These are phyloP conservation scores for Argyresthia albistria DNA, from an alignment of 2,888 invertebrate species.

Conservation along the genomic window DNA sequence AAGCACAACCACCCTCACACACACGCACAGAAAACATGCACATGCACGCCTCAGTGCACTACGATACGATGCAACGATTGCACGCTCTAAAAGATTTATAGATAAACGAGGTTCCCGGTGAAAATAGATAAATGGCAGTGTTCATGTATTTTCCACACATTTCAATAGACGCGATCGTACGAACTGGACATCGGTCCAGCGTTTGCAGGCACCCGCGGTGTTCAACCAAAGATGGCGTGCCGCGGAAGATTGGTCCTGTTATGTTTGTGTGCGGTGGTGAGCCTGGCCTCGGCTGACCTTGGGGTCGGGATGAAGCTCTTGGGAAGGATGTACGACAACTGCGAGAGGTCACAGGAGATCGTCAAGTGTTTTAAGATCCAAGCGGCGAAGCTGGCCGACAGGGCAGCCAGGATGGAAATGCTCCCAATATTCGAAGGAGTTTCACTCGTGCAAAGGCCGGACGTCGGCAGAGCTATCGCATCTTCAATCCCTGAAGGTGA, in stretches of 20 bases:
- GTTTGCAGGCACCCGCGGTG: slow-evolving; percentile 23
- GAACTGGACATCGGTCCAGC: slow-evolving; percentile 48
- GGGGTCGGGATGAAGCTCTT: slow-evolving; percentile 60
- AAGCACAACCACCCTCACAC: slow-evolving; percentile 12
- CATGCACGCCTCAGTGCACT: slow-evolving; percentile 61
- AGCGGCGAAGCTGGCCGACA: slow-evolving; percentile 75
- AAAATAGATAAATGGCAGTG: slow-evolving; percentile 71
- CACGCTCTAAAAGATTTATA: slow-evolving; percentile 74
- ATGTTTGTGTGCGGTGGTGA: slow-evolving; percentile 41
- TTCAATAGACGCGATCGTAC: slow-evolving; percentile 60
- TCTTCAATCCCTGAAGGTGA: slow-evolving; percentile 69
- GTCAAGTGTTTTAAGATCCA: slow-evolving; percentile 81
- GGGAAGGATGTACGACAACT: slow-evolving; percentile 73
- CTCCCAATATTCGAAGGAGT: slow-evolving; percentile 77
- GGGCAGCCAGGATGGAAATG: slow-evolving; percentile 74
- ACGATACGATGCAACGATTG: slow-evolving; percentile 67
- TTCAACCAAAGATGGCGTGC: slow-evolving; percentile 38
- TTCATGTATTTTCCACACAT: slow-evolving; percentile 63
- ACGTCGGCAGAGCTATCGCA: slow-evolving; percentile 58
- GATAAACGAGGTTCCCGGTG: slow-evolving; percentile 72
- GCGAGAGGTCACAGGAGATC: slow-evolving; percentile 75
- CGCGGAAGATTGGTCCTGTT: slow-evolving; percentile 51
- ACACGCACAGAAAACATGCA: slow-evolving; percentile 30
- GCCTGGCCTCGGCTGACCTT: slow-evolving; percentile 45
- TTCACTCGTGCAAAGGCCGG: slow-evolving; percentile 62